Conservation (phyloP, 1,140 invertebrate genomes). For the Cydia fagiglandana region DNA sequence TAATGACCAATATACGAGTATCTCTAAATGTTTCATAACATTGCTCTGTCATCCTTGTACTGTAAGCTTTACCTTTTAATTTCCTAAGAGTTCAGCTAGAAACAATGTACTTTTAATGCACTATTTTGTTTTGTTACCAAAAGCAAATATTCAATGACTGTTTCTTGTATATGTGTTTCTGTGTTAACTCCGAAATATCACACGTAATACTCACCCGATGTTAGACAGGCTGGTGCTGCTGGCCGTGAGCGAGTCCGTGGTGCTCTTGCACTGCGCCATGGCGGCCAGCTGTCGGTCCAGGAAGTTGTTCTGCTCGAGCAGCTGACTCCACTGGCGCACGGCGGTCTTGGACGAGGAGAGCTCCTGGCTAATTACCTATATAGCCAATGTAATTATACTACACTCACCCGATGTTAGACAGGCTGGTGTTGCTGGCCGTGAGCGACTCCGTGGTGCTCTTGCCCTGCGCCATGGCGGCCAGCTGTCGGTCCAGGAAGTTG, state of each 20-base stretch:
- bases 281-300: constrained; percentile 70
- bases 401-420: constrained; percentile 62
- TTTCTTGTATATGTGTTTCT: too few species aligned
- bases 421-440: constrained; percentile 69
- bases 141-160: too few species aligned
- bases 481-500: constrained; percentile 65
- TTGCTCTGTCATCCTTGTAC: too few species aligned
- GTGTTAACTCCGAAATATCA: too few species aligned
- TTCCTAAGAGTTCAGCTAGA: too few species aligned
- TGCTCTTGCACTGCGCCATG: constrained; percentile 67
- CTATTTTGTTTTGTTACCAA: too few species aligned
- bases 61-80: too few species aligned
- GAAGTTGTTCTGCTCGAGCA: constrained; percentile 68
- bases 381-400: too few species aligned
- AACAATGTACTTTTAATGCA: too few species aligned
- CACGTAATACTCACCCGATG: constrained; percentile 60
- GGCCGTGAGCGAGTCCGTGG: constrained; percentile 60
- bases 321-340: constrained; percentile 70
- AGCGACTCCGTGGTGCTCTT: constrained; percentile 60
- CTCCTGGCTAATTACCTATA: constrained; percentile 59
- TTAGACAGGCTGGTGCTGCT: constrained; percentile 72
- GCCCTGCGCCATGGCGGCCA: constrained; percentile 71
- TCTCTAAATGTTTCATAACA: too few species aligned
- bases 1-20: too few species aligned
- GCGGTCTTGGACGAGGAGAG: constrained; percentile 68